Conservation (phyloP, 1,140 invertebrate genomes). For the Diorhabda sublineata region DNA sequence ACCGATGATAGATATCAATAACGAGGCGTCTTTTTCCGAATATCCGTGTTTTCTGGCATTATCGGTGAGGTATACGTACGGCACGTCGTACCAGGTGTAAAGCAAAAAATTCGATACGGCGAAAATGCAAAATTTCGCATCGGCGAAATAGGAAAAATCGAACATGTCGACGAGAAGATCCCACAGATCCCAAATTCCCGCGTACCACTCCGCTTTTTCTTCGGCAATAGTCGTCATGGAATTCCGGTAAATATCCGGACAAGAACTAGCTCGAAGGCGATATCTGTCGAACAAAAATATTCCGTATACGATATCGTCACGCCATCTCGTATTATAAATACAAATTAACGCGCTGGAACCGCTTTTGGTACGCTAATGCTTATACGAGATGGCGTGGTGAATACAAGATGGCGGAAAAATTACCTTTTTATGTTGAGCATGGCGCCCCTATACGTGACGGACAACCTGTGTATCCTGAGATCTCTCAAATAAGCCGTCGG, state of each 20-base stretch:
- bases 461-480: constrained; percentile 66
- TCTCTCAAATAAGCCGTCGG: constrained; percentile 66
- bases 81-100: constrained; percentile 85
- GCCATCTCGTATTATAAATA: too few relatives aligned
- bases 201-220: constrained; percentile 68
- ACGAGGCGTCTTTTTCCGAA: constrained; percentile 67
- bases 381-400: too few relatives aligned
- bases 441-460: constrained; percentile 77
- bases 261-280: constrained; percentile 74
- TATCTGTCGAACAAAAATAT: constrained; percentile 51
- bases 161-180: constrained; percentile 71
- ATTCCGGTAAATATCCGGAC: constrained; percentile 83
- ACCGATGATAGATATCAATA: constrained; percentile 80
- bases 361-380: too few relatives aligned
- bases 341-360: too few relatives aligned
- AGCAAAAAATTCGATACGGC: constrained; percentile 80
- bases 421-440: constrained; percentile 73
- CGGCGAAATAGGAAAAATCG: constrained; percentile 73
- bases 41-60: constrained; percentile 69
- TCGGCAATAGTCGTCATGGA: constrained; percentile 83
- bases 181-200: constrained; percentile 70
- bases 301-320: too few relatives aligned
- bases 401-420: neutral
- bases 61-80: constrained; percentile 81
- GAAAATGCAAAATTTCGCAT: constrained; percentile 72